Base-by-base conservation (phyloP, 2,113 vertebrate species). In the Corydoras sp. region DNA sequence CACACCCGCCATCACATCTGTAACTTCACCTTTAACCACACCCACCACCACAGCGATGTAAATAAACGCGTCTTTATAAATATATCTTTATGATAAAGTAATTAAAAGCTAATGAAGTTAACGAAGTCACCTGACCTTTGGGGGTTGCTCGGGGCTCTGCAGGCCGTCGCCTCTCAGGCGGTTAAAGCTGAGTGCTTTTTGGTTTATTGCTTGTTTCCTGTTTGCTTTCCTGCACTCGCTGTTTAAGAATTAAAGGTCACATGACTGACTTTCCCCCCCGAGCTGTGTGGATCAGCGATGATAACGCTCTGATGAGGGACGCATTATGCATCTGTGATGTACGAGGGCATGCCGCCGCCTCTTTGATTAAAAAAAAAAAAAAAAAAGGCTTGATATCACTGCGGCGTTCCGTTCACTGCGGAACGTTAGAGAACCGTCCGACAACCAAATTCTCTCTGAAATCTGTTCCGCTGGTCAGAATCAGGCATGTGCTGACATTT, bases 111-210 rank as follows among this genome's bases (percentile, higher is more conserved):
- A 2, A 24, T 77, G 62, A 59, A 51, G 60, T 66, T 30, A 72
- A 31, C 12, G 60, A 15, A 2, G 54, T 7, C 5, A 10, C 49
- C 43, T 56, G 24, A 35, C 7, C 10, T 10, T 7, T 7, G 15
- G n/a, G 12, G 4, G 66, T 29, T 10, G 13, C 13, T 48, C 65
- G 31, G 61, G 55, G 32, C 53, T 62, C 62, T 69, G 14, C 69
- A 68, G 85, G 86, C 88, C 87, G 89, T 90, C 86, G 83, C 73
- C 74, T 85, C 89, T 89, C 88, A 88, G 82, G 80, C 85, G 18
- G 86, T 89, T 89, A 91, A 91, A 86, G 87, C 86, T 88, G 84
- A 68, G 18, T 69, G 85, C 75, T 83, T 66, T 83, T 76, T 81
- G 69, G 55, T 83, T 76, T 83, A 78, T 80, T 82, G 70, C 76